A percentile compares a stretch with the other conserved stretches of the same genome.
Evolutionary conservation across 2,797 vertebrate genomes (phyloP).

Genomic region (Arnoldichthys spilopterus): DNA sequence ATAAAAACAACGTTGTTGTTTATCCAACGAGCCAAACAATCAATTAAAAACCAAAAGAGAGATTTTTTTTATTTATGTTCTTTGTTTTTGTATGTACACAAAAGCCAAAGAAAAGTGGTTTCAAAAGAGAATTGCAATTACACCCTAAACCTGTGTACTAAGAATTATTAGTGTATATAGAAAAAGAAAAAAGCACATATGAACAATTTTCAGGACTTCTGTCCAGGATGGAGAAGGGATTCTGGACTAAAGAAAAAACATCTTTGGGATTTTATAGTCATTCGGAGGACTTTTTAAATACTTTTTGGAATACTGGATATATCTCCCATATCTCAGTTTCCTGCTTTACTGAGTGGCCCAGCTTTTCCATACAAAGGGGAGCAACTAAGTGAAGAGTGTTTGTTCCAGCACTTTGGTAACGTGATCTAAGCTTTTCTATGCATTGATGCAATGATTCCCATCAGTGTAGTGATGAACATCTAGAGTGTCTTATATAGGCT

Average conservation of each 20-base stretch:
- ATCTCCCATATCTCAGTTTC: slow-evolving; percentile 69
- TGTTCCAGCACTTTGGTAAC: slow-evolving; percentile 66
- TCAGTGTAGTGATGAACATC: slow-evolving; percentile 44
- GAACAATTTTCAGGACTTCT: slow-evolving; percentile 75
- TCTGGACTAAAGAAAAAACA: slow-evolving; percentile 71
- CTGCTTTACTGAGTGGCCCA: slow-evolving; percentile 62
- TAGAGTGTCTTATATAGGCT: slow-evolving; percentile 41
- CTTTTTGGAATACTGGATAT: slow-evolving; percentile 71
- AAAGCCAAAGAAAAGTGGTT: slow-evolving; percentile 75
- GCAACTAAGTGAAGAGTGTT: slow-evolving; percentile 61
- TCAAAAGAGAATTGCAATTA: slow-evolving; percentile 71
- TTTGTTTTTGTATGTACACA: slow-evolving; percentile 70
- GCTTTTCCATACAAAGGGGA: slow-evolving; percentile 59
- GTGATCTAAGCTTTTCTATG: slow-evolving; percentile 63
- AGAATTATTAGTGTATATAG: slow-evolving; percentile 69
- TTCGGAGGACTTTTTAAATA: slow-evolving; percentile 60
- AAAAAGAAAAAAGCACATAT: slow-evolving; percentile 73
- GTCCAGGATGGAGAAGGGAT: slow-evolving; percentile 72
- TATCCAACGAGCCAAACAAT: slow-evolving; percentile 80
- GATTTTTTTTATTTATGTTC: slow-evolving; percentile 75
- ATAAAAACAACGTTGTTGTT: slow-evolving; percentile 65
- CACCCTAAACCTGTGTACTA: slow-evolving; percentile 78
- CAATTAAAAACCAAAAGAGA: slow-evolving; percentile 77
- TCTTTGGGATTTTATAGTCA: slow-evolving; percentile 76
- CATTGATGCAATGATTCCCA: slow-evolving; percentile 47